These are phyloP conservation scores for Gnathonemus echidnorhynchus DNA, from an alignment of 2,113 vertebrate species.

Conservation along the genomic window DNA sequence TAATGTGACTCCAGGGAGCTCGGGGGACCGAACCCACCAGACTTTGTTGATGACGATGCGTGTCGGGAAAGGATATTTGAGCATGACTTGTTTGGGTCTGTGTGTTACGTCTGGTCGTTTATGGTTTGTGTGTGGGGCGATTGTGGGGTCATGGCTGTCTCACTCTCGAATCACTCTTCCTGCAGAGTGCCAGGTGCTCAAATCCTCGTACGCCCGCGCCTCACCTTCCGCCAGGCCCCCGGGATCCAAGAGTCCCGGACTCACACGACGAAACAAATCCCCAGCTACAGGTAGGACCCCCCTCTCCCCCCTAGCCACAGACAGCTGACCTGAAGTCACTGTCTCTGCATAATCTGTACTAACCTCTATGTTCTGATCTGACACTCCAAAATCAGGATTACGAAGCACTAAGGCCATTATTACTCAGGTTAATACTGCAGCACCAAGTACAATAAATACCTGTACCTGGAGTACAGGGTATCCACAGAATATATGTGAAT, in stretches of 20 bases:
- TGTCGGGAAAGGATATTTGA: not conserved
- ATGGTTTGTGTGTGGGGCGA: not conserved
- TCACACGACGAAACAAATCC: conserved; percentile 82
- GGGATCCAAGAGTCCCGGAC: conserved; percentile 78
- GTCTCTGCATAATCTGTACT: not conserved
- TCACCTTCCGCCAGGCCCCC: conserved; percentile 55
- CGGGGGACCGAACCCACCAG: not conserved
- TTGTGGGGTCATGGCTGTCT: not conserved
- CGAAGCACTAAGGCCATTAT: not conserved
- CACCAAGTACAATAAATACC: not conserved
- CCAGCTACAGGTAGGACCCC: conserved; percentile 73
- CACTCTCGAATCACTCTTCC: conserved; percentile 25
- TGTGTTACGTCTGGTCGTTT: not conserved
- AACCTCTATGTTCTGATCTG: not conserved
- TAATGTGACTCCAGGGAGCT: not conserved
- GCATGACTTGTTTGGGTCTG: not conserved
- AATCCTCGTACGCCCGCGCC: conserved; percentile 73
- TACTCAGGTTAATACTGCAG: not conserved
- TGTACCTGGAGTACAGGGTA: not conserved
- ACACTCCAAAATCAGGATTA: not conserved
- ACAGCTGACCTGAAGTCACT: not conserved
- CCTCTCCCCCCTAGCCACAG: not conserved
- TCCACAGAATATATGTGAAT: not conserved
- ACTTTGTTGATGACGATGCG: not conserved
- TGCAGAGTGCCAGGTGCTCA: conserved; percentile 84